phyloP scores from a whole-genome alignment of 2,888 invertebrate species.

The Agrochola lychnidis region DNA sequence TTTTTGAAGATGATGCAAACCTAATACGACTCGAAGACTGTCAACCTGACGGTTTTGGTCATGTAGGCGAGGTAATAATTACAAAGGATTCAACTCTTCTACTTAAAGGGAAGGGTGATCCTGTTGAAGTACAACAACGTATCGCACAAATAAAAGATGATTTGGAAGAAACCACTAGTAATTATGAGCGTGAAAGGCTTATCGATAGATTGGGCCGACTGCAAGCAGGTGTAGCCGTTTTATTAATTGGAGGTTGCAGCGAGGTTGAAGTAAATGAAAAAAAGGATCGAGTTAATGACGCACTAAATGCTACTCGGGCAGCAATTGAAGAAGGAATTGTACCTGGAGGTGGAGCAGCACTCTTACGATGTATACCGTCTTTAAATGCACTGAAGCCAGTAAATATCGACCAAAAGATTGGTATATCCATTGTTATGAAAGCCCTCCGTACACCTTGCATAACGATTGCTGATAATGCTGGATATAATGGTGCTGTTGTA shows the following conservation, averaged over 20 bases:
- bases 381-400: slow-evolving; percentile 91
- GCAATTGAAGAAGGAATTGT: slow-evolving; percentile 99
- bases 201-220: slow-evolving; percentile 97
- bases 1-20: slow-evolving; percentile 98
- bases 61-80: slow-evolving; percentile 96
- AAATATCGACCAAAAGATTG: slow-evolving; percentile 94
- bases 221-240: slow-evolving; percentile 94
- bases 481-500: slow-evolving; percentile 96
- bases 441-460: slow-evolving; percentile 96
- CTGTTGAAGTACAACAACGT: slow-evolving; percentile 94
- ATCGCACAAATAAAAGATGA: slow-evolving; percentile 95
- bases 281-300: slow-evolving; percentile 98
- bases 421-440: slow-evolving; percentile 96
- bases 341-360: slow-evolving; percentile 97
- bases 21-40: slow-evolving; percentile 97
- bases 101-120: slow-evolving; percentile 93
- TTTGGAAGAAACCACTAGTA: slow-evolving; percentile 94
- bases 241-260: slow-evolving; percentile 96
- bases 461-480: slow-evolving; percentile 97
- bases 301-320: slow-evolving; percentile 97
- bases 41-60: slow-evolving; percentile 94
- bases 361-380: slow-evolving; percentile 94
- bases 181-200: slow-evolving; percentile 97
- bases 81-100: slow-evolving; percentile 97
- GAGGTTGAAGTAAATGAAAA: slow-evolving; percentile 98